Base-by-base conservation (phyloP, 2,113 vertebrate species). In the Pelusios castaneus region DNA sequence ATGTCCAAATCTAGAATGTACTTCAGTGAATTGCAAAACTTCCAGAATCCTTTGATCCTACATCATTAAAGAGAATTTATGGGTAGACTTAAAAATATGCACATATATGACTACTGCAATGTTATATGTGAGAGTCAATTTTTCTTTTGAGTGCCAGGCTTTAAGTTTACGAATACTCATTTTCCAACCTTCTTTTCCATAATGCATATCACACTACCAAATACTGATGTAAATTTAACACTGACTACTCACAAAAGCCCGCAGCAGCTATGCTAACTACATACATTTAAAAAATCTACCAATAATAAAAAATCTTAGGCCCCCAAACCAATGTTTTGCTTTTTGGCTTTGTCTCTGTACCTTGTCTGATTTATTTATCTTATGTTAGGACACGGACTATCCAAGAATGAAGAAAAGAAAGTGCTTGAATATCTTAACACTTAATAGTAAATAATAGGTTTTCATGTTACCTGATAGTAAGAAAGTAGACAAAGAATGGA, bases 21-120 rank as follows among this genome's bases (percentile, higher is more conserved):
- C 1, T 16, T 84, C 80, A 63, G 88, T 83, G 56, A 87, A 43
- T 6, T 91, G 76, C 55, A 89, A 90, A 80, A 80, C 38, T 92
- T 82, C 45, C 60, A 29, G 34, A 92, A 82, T 60, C 78, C 92
- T 93, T 84, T 94, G 47, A 83, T 91, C 82, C 34, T 80, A 41
- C 13, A 1, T 24, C 0, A 0, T 55, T 88, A 80, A 92, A 60
- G 21, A 88, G 58, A 91, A 49, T 3, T 2, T 75, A 45, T 31
- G 29, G 22, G 16, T 87, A n/a, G 43, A 21, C 60, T 94, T 92
- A 85, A 84, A 78, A 84, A 70, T 13, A 54, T n/a, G 52, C 29
- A 92, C 67, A 22, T 87, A 22, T 34, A n/a, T 43, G 76, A 70
- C 63, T 70, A 8, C 34, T 38, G n/a, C 63, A 38, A 70, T 70